Conservation (phyloP, 2,888 invertebrate species). For the Drosophila trichaetosa region DNA sequence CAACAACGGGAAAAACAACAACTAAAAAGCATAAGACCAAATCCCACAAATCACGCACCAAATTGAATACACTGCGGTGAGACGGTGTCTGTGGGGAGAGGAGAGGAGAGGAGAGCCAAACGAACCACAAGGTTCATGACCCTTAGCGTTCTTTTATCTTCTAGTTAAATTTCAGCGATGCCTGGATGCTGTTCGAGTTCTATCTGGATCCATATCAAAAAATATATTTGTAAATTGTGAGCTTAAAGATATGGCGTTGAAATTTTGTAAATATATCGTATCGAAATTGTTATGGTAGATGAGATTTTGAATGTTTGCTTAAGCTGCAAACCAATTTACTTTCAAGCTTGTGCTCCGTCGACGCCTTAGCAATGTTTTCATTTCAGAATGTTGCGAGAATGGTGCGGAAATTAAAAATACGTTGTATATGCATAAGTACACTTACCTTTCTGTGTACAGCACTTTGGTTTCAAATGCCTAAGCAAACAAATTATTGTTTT, state of each 20-base stretch:
- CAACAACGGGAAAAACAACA: slow-evolving; percentile 25
- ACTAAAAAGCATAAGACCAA: slow-evolving; percentile 25
- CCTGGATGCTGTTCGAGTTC: slow-evolving; percentile 12
- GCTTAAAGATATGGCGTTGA: slow-evolving; percentile 10
- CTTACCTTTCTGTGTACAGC: not conserved
- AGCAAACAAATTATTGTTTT: slow-evolving; percentile 23
- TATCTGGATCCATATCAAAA: slow-evolving; percentile 16
- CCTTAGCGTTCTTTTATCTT: slow-evolving; percentile 37
- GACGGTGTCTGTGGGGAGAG: not conserved
- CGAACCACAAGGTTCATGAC: slow-evolving; percentile 68
- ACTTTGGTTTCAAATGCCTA: slow-evolving; percentile 20
- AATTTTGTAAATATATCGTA: slow-evolving; percentile 28
- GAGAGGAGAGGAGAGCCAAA: not conserved
- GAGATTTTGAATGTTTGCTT: slow-evolving; percentile 32
- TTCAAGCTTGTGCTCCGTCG: slow-evolving; percentile 52
- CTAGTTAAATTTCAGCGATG: slow-evolving; percentile 17
- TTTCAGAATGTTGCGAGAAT: slow-evolving; percentile 29
- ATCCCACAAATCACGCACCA: slow-evolving; percentile 47
- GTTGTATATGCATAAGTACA: not conserved
- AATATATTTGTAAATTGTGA: not conserved
- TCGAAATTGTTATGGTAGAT: slow-evolving; percentile 14
- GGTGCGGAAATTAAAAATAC: slow-evolving; percentile 46
- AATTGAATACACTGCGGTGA: slow-evolving; percentile 31
- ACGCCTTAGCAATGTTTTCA: slow-evolving; percentile 32
- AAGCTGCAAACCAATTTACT: slow-evolving; percentile 41